Percentiles rank a stretch among this genome's conserved stretches.
Evolutionary conservation across 2,797 vertebrate species (phyloP).

Genomic region (Anableps anableps): DNA sequence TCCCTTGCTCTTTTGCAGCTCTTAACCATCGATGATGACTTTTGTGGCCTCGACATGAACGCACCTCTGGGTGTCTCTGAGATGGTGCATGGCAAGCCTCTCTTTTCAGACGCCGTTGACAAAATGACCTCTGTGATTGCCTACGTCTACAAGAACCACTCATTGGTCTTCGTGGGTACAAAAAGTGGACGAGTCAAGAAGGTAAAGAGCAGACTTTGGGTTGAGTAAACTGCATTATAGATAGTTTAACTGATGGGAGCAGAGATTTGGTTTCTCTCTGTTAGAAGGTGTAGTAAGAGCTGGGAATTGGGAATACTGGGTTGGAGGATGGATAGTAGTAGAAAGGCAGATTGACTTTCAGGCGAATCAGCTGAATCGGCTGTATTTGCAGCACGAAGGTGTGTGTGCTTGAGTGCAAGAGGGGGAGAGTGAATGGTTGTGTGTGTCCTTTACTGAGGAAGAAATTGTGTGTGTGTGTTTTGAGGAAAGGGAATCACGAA

Average conservation of each 20-base stretch:
- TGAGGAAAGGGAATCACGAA: constrained; percentile 54
- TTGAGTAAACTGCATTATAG: constrained; percentile 3
- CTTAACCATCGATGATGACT: constrained; percentile 97
- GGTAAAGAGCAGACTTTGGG: constrained; percentile 81
- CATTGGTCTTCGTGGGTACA: constrained; percentile 96
- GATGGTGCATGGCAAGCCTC: constrained; percentile 93
- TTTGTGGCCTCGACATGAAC: constrained; percentile 99
- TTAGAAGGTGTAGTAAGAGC: constrained; percentile 39
- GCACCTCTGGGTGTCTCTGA: constrained; percentile 96
- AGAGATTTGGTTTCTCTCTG: constrained; percentile 56
- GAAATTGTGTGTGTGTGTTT: constrained; percentile 44
- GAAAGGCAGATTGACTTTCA: constrained; percentile 77
- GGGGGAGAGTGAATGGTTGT: constrained; percentile 41
- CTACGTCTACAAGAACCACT: constrained; percentile 99
- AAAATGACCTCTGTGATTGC: constrained; percentile 97
- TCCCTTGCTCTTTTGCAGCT: constrained; percentile 79
- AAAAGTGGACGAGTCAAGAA: constrained; percentile 95
- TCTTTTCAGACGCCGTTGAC: constrained; percentile 92
- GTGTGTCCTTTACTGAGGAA: constrained; percentile 43
- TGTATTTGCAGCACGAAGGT: constrained; percentile 53
- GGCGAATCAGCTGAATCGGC: constrained; percentile 73
- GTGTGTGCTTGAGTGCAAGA: constrained; percentile 42
- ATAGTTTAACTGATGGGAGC: constrained; percentile 32
- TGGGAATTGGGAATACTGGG: constrained; percentile 67
- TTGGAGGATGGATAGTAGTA: constrained; percentile 61